Conservation (phyloP, 2,113 vertebrate genomes). For the Caretta caretta region DNA sequence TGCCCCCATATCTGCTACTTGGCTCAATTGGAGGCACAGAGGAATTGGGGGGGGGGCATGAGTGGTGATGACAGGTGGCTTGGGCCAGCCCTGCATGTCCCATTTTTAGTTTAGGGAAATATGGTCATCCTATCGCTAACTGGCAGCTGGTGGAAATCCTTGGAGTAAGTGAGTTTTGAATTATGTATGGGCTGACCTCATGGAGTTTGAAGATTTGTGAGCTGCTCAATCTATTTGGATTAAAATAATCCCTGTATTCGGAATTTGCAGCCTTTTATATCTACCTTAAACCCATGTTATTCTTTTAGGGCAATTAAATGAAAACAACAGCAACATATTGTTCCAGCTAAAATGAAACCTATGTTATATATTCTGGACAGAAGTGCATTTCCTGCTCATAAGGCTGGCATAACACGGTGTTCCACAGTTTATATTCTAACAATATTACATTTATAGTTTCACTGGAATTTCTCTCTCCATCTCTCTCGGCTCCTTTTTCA, state of each 20-base stretch:
- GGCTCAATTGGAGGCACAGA: too few relatives aligned
- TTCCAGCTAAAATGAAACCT: neutral
- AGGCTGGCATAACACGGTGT: neutral
- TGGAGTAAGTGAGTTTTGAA: slow-evolving; percentile 62
- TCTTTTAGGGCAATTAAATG: neutral
- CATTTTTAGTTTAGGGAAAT: too few relatives aligned
- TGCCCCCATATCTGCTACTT: too few relatives aligned
- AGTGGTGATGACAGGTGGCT: too few relatives aligned
- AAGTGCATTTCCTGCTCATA: neutral
- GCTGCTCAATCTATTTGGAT: slow-evolving; percentile 21
- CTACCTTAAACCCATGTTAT: neutral
- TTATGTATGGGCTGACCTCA: slow-evolving; percentile 63
- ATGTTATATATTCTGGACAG: neutral
- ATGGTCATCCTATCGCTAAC: neutral
- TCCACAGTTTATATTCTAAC: neutral
- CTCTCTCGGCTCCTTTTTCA: neutral
- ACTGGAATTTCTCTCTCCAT: neutral
- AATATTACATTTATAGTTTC: neutral
- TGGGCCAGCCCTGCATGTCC: too few relatives aligned
- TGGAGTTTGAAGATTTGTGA: slow-evolving; percentile 37
- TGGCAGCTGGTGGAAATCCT: neutral
- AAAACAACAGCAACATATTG: neutral
- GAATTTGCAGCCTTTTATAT: neutral
- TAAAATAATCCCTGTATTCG: neutral
- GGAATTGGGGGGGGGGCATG: too few relatives aligned